phyloP scores from a whole-genome alignment of 2,113 vertebrate species.

The Geococcyx californianus region DNA sequence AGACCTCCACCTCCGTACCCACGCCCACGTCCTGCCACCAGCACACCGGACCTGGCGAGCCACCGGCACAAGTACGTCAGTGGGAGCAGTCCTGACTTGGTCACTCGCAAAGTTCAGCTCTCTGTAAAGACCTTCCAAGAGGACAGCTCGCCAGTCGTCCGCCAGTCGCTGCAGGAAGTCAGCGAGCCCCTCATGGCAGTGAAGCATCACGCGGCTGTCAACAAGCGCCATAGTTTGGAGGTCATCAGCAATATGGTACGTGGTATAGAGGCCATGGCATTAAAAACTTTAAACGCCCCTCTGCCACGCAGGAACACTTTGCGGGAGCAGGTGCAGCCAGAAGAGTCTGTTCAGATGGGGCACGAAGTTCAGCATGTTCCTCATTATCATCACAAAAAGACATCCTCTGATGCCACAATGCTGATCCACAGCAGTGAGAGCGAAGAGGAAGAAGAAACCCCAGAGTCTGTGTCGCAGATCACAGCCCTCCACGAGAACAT shows the following conservation, averaged over 20 bases:
- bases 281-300: conserved; percentile 84
- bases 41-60: conserved; percentile 93
- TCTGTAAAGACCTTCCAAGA: conserved; percentile 97
- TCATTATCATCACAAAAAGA: conserved; percentile 91
- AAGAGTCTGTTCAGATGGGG: conserved; percentile 68
- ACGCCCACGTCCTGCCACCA: conserved; percentile 90
- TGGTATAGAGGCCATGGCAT: conserved; percentile 84
- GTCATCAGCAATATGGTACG: conserved; percentile 91
- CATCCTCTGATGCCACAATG: conserved; percentile 92
- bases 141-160: conserved; percentile 91
- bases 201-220: conserved; percentile 81
- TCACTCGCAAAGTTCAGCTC: conserved; percentile 93
- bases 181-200: conserved; percentile 86
- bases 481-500: conserved; percentile 81
- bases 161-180: conserved; percentile 92
- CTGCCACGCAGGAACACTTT: conserved; percentile 86
- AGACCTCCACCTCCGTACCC: conserved; percentile 91
- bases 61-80: conserved; percentile 90
- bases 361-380: conserved; percentile 71
- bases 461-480: conserved; percentile 79
- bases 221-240: conserved; percentile 94
- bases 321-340: conserved; percentile 83
- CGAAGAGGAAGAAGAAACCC: conserved; percentile 78
- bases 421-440: conserved; percentile 97
- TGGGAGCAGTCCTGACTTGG: conserved; percentile 91